Evolutionary conservation across 2,797 vertebrate genomes (phyloP).

Genomic region (Lagorchestes hirsutus): DNA sequence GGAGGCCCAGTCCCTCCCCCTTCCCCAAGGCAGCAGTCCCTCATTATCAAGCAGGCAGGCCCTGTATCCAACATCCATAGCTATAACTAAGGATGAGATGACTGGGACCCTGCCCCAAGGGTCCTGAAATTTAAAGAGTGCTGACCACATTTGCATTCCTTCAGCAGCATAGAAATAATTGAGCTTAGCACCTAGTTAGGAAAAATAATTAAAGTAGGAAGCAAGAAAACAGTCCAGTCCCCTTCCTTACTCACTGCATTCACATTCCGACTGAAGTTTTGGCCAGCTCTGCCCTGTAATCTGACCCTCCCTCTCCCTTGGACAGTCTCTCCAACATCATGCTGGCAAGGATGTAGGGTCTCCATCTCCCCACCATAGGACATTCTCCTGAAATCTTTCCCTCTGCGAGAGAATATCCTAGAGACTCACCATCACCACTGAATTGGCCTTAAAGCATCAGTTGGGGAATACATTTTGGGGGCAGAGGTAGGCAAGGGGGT

Average conservation of each 20-base stretch:
- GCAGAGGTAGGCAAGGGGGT: accelerated
- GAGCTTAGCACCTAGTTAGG: not conserved
- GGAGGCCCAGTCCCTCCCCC: constrained; percentile 53
- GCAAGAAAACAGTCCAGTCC: not conserved
- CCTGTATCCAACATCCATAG: not conserved
- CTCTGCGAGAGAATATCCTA: not conserved
- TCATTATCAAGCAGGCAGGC: constrained; percentile 66
- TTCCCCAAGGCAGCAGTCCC: constrained; percentile 57
- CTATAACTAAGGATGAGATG: not conserved
- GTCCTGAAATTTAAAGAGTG: not conserved
- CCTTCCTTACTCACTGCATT: not conserved
- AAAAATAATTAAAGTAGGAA: not conserved
- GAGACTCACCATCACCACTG: not conserved
- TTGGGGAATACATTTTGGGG: not conserved
- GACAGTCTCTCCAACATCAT: not conserved
- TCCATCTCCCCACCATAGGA: not conserved
- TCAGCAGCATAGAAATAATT: not conserved
- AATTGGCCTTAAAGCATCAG: not conserved
- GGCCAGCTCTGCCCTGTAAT: not conserved
- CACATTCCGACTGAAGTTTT: not conserved
- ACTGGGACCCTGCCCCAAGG: not conserved
- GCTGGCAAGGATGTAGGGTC: not conserved
- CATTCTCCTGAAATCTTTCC: not conserved
- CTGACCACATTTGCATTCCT: not conserved
- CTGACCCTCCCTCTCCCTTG: not conserved